Evolutionary conservation across 2,797 vertebrate genomes (phyloP), one percentile per base, ranked within the genome.

Genomic region (Garrulus glandarius): DNA sequence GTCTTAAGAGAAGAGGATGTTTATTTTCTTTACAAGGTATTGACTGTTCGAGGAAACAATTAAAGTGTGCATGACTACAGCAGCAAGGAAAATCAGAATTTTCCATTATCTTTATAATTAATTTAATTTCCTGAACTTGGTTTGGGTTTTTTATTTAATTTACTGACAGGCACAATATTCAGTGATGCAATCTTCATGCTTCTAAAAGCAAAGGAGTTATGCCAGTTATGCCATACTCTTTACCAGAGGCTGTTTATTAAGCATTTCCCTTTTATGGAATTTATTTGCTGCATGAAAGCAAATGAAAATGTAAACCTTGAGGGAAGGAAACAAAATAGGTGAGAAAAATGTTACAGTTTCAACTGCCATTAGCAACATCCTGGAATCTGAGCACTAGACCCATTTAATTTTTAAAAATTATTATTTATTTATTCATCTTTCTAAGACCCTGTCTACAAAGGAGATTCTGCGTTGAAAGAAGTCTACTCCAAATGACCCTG

Each of bases 101-200:
- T 88, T 65, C 36, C 67, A 16, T 85, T 92, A 63, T 67, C 49
- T 78, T 71, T 39, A 60, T 59, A 84, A 91, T 49, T 4, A 91
- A 84, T 86, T 89, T 89, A 39, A 92, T 94, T 92, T 95, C 91
- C 95, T 86, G 49, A 57, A 50, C 61, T 76, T 82, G 27, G 19
- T 60, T 95, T 75, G 56, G 16, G 30, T 17, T 72, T 74, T 78
- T 52, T 78, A 65, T 74, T 86, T 87, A 52, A 89, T 79, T 91
- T 79, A 76, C 32, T 61, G 68, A 75, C 64, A 68, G 49, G 17
- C 47, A 89, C 36, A 69, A 43, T 78, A 53, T 64, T 60, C 41
- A 92, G 60, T 22, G 64, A 77, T 80, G 68, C 49, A 60, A 80
- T 87, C 76, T 74, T 72, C 23, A 10, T 49, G 13, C 15, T 50